Percentiles rank a stretch among this genome's conserved stretches.
Conservation (phyloP, 92 coral and sea anemone genomes). For the Heliopora coerulea region DNA sequence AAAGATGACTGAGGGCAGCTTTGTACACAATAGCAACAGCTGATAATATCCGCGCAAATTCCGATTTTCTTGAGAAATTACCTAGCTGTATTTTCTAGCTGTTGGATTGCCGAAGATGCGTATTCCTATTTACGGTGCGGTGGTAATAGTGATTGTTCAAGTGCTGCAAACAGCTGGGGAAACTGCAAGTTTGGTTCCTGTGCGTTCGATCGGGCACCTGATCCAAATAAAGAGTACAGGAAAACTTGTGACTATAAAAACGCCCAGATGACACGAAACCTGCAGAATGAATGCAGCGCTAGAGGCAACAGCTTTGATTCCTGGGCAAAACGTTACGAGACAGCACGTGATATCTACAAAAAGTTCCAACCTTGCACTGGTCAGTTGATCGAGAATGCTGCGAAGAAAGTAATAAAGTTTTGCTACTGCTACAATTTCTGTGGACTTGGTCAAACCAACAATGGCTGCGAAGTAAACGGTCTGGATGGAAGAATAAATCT, state of each 20-base stretch:
- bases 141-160: constrained; percentile 29
- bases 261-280: constrained; percentile 11
- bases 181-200: constrained; percentile 42
- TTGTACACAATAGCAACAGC: not conserved
- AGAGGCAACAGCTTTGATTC: constrained; percentile 38
- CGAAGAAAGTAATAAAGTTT: constrained; percentile 49
- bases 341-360: constrained; percentile 15
- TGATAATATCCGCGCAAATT: not conserved
- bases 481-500: constrained; percentile 43
- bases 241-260: constrained; percentile 47
- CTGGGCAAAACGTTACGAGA: constrained; percentile 44
- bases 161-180: constrained; percentile 47
- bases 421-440: constrained; percentile 54
- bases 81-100: constrained; percentile 2
- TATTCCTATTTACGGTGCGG: constrained; percentile 28
- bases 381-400: constrained; percentile 14
- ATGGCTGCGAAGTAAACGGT: constrained; percentile 49
- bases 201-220: constrained; percentile 39
- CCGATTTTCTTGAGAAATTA: not conserved
- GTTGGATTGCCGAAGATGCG: constrained; percentile 32
- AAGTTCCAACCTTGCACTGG: constrained; percentile 54
- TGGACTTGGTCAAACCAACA: constrained; percentile 38
- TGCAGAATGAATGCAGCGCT: constrained; percentile 33
- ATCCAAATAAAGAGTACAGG: constrained; percentile 10
- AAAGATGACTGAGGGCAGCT: not conserved